These are phyloP conservation scores for Enteromius anoplus DNA, from an alignment of 2,797 vertebrate species.

Conservation along the genomic window DNA sequence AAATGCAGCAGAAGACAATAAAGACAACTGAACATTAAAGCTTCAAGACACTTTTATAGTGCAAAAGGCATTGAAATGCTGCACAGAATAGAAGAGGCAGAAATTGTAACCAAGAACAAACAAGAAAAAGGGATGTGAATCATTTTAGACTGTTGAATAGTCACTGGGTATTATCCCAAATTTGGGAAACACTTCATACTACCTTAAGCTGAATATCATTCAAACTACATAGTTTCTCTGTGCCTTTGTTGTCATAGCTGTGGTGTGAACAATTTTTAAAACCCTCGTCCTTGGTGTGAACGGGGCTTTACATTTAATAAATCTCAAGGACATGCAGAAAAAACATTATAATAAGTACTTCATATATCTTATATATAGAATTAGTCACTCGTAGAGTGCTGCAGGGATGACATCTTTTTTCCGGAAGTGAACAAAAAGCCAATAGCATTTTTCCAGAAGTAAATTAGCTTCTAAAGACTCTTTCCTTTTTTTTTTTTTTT, in stretches of 20 bases:
- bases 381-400: neutral
- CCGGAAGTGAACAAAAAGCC: neutral
- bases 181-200: neutral
- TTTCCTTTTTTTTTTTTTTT: neutral
- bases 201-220: neutral
- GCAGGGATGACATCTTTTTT: neutral
- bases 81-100: neutral
- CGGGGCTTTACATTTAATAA: neutral
- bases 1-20: neutral
- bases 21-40: neutral
- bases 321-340: neutral
- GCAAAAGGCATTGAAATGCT: neutral
- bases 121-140: slow-evolving; percentile 5
- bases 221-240: too few species aligned
- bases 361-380: neutral
- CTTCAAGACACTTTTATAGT: neutral
- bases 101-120: slow-evolving; percentile 2
- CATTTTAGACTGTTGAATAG: neutral
- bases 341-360: neutral
- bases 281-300: too few species aligned
- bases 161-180: neutral
- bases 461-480: neutral
- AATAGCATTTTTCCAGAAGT: neutral
- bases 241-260: too few species aligned
- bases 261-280: too few species aligned